phyloP scores from a whole-genome alignment of 2,113 vertebrate species.

The Rutilus rutilus region DNA sequence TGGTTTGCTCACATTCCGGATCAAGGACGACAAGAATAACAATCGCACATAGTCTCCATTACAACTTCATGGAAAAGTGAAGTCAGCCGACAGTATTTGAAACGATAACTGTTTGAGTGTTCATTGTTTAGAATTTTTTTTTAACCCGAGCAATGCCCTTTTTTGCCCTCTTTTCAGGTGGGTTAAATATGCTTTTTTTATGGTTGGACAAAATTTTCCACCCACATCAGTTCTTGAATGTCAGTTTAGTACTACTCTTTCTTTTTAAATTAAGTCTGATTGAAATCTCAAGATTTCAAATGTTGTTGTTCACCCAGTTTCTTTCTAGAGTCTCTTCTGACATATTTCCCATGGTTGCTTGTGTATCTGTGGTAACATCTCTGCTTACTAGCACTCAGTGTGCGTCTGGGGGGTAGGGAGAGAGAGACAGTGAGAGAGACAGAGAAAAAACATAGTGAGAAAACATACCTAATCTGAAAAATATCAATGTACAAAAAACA shows the following conservation, averaged over 20 bases:
- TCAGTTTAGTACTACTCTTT: neutral
- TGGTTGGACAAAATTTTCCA: neutral
- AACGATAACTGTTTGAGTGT: neutral
- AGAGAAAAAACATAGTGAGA: no score
- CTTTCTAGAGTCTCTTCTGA: neutral
- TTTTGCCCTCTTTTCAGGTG: neutral
- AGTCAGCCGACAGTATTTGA: neutral
- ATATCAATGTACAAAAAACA: no score
- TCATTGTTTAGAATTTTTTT: neutral
- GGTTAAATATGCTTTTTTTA: neutral
- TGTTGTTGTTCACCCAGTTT: slow-evolving; percentile 10
- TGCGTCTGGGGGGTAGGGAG: neutral
- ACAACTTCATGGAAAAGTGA: neutral
- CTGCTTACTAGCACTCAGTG: neutral
- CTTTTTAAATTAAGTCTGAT: neutral
- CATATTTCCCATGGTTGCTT: slow-evolving; percentile 20
- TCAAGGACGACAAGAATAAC: slow-evolving; percentile 39
- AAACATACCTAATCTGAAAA: no score
- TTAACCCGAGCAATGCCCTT: neutral
- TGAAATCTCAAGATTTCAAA: neutral
- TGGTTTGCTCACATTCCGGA: slow-evolving; percentile 68
- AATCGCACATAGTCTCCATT: neutral
- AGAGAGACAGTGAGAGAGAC: neutral
- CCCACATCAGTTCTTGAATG: neutral
- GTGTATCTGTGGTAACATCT: slow-evolving; percentile 30